A percentile compares a stretch with the other conserved stretches of the same genome.
Conservation (phyloP, 2,888 invertebrate genomes). For the Teleiodes luculella region DNA sequence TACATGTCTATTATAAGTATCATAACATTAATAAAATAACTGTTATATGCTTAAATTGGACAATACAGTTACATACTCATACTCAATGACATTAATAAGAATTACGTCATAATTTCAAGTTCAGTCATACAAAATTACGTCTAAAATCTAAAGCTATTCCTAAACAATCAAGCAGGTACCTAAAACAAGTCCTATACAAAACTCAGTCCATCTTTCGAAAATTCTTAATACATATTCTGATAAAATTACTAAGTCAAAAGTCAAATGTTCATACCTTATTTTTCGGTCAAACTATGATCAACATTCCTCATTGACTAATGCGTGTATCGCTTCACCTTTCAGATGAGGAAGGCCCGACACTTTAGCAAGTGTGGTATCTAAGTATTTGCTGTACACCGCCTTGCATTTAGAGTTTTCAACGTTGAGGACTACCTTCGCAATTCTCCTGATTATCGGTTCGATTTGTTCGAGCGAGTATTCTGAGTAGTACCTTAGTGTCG, state of each 20-base stretch:
- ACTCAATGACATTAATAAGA: slow-evolving; percentile 15
- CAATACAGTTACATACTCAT: too few species aligned
- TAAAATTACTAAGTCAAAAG: background rate
- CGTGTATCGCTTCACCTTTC: slow-evolving; percentile 58
- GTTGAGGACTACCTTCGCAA: slow-evolving; percentile 84
- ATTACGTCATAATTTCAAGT: slow-evolving; percentile 25
- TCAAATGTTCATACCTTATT: background rate
- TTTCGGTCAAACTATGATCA: background rate
- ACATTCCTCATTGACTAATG: slow-evolving; percentile 36
- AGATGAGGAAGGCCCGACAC: slow-evolving; percentile 82
- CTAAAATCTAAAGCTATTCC: slow-evolving; percentile 47
- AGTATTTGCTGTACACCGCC: slow-evolving; percentile 84
- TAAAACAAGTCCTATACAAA: slow-evolving; percentile 48
- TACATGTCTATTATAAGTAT: slow-evolving; percentile 11
- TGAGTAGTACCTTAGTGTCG: slow-evolving; percentile 86
- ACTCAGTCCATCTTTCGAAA: slow-evolving; percentile 37
- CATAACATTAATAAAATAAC: slow-evolving; percentile 25
- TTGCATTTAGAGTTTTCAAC: slow-evolving; percentile 85
- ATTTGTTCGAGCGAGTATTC: slow-evolving; percentile 84
- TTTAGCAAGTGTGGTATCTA: slow-evolving; percentile 75
- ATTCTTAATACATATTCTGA: background rate
- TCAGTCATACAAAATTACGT: slow-evolving; percentile 44
- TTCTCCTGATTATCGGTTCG: slow-evolving; percentile 81
- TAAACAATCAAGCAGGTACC: slow-evolving; percentile 57
- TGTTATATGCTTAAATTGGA: slow-evolving; percentile 22